Base-by-base conservation (phyloP, 2,888 invertebrate genomes). In the Parochlus steinenii region DNA sequence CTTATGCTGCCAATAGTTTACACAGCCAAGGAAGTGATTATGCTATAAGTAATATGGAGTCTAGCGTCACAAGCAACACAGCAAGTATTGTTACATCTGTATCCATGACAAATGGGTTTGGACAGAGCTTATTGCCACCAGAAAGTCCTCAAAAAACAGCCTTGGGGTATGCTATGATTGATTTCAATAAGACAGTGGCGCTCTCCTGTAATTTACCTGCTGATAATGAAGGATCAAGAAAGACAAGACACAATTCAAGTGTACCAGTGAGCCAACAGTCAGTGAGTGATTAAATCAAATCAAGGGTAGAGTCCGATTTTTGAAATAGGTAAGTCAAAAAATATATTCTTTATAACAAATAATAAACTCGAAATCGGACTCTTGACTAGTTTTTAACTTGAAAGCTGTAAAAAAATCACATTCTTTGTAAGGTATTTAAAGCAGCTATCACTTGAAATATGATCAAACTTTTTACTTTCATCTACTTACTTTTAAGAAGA, bases 181-280 rank as follows among this genome's bases (percentile, higher is more conserved):
- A 93, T 61, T 92, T 93, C 57, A 78, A 89, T 48, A 85, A 83
- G 62, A 93, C 93, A 0, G 80, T 78, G 35, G 92, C 92, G 15
- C 31, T 31, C 10, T 80, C 85, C 18, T 78, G 77, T 20, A 77
- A 79, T 46, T 69, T 75, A 5, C 69, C 69, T 31, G 64, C 67
- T 37, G 75, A 78, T 32, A 78, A 78, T 50, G 81, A 82, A 47
- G 78, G 79, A 31, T 70, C 71, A 31, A 67, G 86, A 29, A 81
- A 80, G 53, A 81, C 81, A 10, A 67, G 86, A 38, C 85, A 86
- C 52, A 82, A 82, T 56, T 83, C 83, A 15, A 72, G 72, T 49
- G 72, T 71, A 43, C 53, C 71, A 32, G 48, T 61, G 22, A 65
- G 67, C 44, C 59, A 62, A 26, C 64, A 64, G 44, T 71, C 71